Conservation (phyloP, 2,888 invertebrate species). For the Tyria jacobaeae region DNA sequence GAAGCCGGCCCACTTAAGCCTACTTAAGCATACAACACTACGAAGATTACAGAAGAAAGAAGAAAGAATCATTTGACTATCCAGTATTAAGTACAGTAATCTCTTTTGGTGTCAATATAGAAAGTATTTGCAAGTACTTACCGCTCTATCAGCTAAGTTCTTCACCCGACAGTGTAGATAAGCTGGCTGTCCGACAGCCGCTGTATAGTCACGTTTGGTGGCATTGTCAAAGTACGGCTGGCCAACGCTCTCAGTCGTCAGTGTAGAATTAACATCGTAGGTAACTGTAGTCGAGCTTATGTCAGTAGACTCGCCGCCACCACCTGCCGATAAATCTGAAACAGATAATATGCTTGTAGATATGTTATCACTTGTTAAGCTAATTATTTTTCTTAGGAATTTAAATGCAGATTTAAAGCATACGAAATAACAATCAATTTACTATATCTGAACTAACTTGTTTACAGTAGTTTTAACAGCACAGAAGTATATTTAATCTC, state of each 20-base stretch:
- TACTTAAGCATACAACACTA: no score
- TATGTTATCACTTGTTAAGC: not conserved
- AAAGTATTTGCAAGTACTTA: constrained; percentile 80
- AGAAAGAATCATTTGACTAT: no score
- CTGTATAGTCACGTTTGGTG: constrained; percentile 92
- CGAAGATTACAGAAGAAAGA: no score
- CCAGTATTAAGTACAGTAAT: not conserved
- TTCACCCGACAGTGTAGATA: constrained; percentile 94
- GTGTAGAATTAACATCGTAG: constrained; percentile 58
- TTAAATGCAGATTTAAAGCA: no score
- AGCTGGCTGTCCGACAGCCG: constrained; percentile 94
- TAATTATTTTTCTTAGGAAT: no score
- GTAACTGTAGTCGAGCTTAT: constrained; percentile 53
- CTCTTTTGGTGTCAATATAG: not conserved
- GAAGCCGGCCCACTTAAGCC: no score
- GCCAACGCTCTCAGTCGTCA: constrained; percentile 88
- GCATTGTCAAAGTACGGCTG: constrained; percentile 95
- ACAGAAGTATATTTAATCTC: no score
- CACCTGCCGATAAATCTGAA: constrained; percentile 73
- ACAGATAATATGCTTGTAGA: constrained; percentile 6
- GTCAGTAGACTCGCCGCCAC: constrained; percentile 61
- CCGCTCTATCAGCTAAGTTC: constrained; percentile 94
- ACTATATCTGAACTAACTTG: no score
- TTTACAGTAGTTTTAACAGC: no score
- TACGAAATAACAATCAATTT: no score